Evolutionary conservation across 2,113 vertebrate genomes (phyloP), one percentile per base, ranked within the genome.

Genomic region (Misgurnus mizolepis): DNA sequence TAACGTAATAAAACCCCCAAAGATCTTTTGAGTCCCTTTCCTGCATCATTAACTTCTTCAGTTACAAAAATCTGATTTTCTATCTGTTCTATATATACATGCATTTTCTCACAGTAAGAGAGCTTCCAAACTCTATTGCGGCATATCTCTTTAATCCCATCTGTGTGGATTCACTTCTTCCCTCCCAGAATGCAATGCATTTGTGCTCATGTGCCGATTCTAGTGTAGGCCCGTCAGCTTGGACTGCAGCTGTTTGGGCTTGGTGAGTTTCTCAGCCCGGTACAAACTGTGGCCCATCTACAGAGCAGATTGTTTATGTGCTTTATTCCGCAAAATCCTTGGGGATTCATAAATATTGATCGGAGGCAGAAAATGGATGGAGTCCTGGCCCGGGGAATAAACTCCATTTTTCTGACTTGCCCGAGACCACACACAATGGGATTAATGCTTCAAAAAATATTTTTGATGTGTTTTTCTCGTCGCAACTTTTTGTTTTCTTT

Each of bases 331-430:
- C 94, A 94, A 50, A 93, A 93, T 97, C 97, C 97, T 95, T 88
- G 79, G 96, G 95, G 97, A 94, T 96, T 98, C 95, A 97, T 98
- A 99, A 98, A 98, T 98, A 99, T 99, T 98, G 97, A 99, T 97
- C 91, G 94, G 93, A 95, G 72, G 93, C 93, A 93, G 95, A 96
- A 95, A 96, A 96, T 96, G 94, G 94, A 95, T 95, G 94, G 93
- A 93, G 93, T 93, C 92, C 91, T 91, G 89, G 92, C 92, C 93
- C 90, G 86, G 94, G 94, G 94, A 95, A 94, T 95, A 93, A 92
- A 94, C 92, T 95, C 94, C 93, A 95, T 95, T 94, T 95, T 94
- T 95, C 93, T 95, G 94, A 94, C 93, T 93, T 91, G 93, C 92
- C 94, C 91, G 87, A 94, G 94, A 95, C 94, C 94, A 94, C 92